Evolutionary conservation across 2,888 invertebrate species (phyloP), one percentile per base, ranked within the genome.

Genomic region (Pelosia muscerda): DNA sequence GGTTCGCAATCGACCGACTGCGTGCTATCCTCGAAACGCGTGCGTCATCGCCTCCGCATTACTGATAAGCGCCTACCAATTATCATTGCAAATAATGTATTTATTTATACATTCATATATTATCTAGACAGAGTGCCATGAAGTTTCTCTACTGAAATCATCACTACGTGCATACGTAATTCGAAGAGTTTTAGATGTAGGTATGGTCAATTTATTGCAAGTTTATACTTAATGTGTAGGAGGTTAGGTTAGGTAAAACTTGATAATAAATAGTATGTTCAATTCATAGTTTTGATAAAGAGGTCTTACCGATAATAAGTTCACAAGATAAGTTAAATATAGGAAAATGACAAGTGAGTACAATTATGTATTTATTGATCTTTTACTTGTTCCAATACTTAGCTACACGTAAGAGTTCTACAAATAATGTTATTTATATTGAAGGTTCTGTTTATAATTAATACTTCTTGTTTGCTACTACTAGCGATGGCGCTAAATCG

Each of bases 21-120:
- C 84, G 81, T 83, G 81, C 85, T 85, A 90, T 81, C 79, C 81
- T 81, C 80, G 75, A 76, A 79, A 86, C 88, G 88, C 89, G 94
- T 94, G 95, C 95, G 95, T 94, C 94, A 95, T 92, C 90, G 87
- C 91, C 92, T 91, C 92, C 89, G 88, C 91, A 85, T 88, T 81
- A 83, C 90, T 93, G 95, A 94, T 95, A 95, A 94, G 92, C 89
- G 88, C 87, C 88, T 87, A 87, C 87, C 89, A 93, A 94, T 94
- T 94, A 94, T 94, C 94, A 94, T 93, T 93, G 94, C 94, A 93
- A 94, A 95, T 94, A 92, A 91, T 90, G 84, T 57, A 25, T 15
- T 55, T 55, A 57, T 92, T 88, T 90, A 90, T 91, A 82, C 84
- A 82, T 84, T 86, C 54, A 54, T 54, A 31, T 22, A 13, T 38